phyloP scores from a whole-genome alignment of 2,113 vertebrate genomes.

The Marmota monax region DNA sequence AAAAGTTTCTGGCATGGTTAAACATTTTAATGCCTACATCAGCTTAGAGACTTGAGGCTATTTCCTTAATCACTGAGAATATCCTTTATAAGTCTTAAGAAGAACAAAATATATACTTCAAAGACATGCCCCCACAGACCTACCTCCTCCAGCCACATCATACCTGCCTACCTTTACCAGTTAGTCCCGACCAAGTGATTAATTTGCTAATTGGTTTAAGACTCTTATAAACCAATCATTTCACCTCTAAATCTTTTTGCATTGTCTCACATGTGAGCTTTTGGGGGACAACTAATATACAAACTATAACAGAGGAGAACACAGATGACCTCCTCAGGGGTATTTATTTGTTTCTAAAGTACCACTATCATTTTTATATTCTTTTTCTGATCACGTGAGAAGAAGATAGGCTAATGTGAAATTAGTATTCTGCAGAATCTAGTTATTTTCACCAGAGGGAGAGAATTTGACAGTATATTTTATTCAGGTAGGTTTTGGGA shows the following conservation, averaged over 20 bases:
- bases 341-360: neutral
- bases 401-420: neutral
- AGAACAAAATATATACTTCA: no score
- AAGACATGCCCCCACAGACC: no score
- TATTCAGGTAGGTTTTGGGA: neutral
- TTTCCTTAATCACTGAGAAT: neutral
- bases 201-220: no score
- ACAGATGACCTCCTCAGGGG: neutral
- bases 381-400: neutral
- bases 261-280: no score
- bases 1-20: conserved; percentile 22
- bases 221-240: no score
- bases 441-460: neutral
- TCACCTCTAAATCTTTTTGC: no score
- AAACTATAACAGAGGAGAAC: neutral
- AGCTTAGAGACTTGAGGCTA: neutral
- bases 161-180: no score
- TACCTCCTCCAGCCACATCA: no score
- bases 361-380: neutral
- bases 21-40: neutral
- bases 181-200: no score
- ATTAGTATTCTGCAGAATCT: neutral
- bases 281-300: no score
- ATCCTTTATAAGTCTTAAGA: neutral
- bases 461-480: neutral